Evolutionary conservation across 2,888 invertebrate genomes (phyloP).

Genomic region (Xestia ashworthii): DNA sequence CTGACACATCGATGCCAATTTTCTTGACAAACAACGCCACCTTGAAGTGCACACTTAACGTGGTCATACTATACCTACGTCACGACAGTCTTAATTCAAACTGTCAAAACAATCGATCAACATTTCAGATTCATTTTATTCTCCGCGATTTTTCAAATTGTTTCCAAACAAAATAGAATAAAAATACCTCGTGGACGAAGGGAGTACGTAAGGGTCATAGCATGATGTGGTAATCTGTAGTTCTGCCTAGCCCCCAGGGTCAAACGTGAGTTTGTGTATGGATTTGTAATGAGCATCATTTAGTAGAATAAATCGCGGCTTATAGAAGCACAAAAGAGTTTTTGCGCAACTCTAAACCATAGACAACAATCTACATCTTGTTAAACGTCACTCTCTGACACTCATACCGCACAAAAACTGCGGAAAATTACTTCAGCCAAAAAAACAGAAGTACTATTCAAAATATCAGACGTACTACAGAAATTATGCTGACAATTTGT

Average conservation of each 20-base stretch:
- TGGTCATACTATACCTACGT: constrained; percentile 1
- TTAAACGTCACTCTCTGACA: constrained; percentile 50
- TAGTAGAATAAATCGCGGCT: not conserved
- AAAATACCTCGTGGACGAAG: not conserved
- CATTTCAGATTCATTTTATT: constrained; percentile 42
- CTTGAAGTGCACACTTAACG: no score
- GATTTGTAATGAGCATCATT: constrained; percentile 12
- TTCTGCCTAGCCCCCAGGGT: not conserved
- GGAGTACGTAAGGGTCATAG: not conserved
- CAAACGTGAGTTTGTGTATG: not conserved
- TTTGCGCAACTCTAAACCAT: constrained; percentile 32
- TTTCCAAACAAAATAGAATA: constrained; percentile 3
- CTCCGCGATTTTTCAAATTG: constrained; percentile 19
- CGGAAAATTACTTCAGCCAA: constrained; percentile 51
- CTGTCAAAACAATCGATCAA: constrained; percentile 1
- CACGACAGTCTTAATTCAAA: constrained; percentile 1
- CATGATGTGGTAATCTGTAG: not conserved
- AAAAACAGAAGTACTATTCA: constrained; percentile 36
- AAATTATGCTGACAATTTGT: constrained; percentile 69
- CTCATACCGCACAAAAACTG: constrained; percentile 51
- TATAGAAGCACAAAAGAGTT: constrained; percentile 20
- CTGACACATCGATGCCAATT: no score
- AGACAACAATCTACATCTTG: constrained; percentile 41
- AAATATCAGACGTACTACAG: constrained; percentile 56
- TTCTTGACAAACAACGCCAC: no score